phyloP scores from a whole-genome alignment of 2,113 vertebrate genomes.

The Leiothrix lutea region DNA sequence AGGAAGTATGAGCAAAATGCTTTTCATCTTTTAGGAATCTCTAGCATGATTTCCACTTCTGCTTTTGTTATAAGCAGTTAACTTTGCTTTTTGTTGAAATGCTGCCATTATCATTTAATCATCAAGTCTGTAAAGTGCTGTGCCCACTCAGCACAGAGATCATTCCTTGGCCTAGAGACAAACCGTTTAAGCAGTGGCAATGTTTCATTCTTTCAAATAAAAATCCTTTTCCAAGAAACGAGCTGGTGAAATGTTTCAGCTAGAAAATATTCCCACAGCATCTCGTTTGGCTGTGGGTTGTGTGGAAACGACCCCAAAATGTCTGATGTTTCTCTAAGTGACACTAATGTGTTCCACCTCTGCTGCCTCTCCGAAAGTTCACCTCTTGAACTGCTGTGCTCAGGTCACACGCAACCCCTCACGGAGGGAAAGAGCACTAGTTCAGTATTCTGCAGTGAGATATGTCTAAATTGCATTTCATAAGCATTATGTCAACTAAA shows the following conservation, averaged over 20 bases:
- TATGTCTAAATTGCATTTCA: not conserved
- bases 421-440: not conserved
- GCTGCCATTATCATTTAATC: conserved; percentile 23
- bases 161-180: conserved; percentile 14
- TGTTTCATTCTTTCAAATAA: conserved; percentile 16
- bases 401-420: not conserved
- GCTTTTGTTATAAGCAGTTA: not conserved
- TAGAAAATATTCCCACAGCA: not conserved
- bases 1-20: not conserved
- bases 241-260: not conserved
- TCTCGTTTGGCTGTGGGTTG: not conserved
- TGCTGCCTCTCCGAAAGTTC: not conserved
- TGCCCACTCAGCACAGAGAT: not conserved
- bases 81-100: not conserved
- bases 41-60: not conserved
- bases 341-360: not conserved
- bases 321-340: not conserved
- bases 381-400: not conserved
- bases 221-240: not conserved
- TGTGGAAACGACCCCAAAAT: not conserved
- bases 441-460: not conserved
- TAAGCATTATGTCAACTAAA: not conserved
- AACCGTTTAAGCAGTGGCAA: not conserved
- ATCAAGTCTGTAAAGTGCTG: not conserved
- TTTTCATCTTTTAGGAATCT: not conserved